A percentile compares a stretch with the other conserved stretches of the same genome.
phyloP scores from a whole-genome alignment of 2,888 invertebrate species.

The Ceriagrion tenellum region DNA sequence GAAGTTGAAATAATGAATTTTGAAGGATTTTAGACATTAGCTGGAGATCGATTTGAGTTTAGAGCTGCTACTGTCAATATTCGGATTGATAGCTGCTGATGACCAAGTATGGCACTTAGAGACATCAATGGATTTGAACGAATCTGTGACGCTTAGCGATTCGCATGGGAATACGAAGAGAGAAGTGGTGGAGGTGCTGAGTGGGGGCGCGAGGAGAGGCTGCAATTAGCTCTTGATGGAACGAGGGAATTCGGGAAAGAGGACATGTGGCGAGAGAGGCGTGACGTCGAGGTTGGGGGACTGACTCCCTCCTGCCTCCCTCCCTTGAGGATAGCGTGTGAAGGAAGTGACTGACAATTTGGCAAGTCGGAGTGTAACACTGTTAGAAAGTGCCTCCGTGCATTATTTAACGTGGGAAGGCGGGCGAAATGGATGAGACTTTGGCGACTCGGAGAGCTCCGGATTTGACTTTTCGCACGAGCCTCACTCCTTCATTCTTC shows the following conservation, averaged over 20 bases:
- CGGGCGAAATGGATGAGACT: slow-evolving; percentile 56
- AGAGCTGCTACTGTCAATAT: too few species aligned
- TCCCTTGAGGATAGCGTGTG: slow-evolving; percentile 46
- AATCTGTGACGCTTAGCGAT: neutral
- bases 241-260: neutral
- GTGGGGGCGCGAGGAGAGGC: neutral
- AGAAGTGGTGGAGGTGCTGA: neutral
- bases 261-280: neutral
- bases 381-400: slow-evolving; percentile 64
- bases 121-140: neutral
- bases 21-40: too few species aligned
- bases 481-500: slow-evolving; percentile 6
- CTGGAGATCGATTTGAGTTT: too few species aligned
- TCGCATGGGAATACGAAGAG: neutral
- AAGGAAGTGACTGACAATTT: slow-evolving; percentile 42
- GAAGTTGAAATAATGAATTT: too few species aligned
- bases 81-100: too few species aligned
- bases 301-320: neutral
- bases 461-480: slow-evolving; percentile 50
- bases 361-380: slow-evolving; percentile 59
- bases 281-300: neutral
- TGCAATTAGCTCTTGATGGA: neutral
- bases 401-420: slow-evolving; percentile 56
- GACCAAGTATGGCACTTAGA: too few species aligned
- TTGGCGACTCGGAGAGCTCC: slow-evolving; percentile 13